Evolutionary conservation across 2,797 vertebrate species (phyloP).

Genomic region (Typhlichthys eigenmanni): DNA sequence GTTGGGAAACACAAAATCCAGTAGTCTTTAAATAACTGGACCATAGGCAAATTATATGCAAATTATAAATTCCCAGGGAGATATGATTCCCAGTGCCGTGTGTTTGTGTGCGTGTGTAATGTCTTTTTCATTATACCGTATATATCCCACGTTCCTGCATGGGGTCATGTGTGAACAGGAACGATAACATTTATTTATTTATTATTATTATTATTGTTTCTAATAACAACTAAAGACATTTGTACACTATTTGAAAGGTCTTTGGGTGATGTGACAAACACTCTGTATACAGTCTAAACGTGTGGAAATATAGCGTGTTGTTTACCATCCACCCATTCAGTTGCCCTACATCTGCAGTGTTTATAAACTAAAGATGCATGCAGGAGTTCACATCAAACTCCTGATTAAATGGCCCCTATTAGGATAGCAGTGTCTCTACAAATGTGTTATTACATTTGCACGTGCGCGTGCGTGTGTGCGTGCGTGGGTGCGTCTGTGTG

Average conservation of each 20-base stretch:
- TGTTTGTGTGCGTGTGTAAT: conserved; percentile 12
- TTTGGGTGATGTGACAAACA: too few relatives aligned
- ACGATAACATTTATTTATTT: neutral
- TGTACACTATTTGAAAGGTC: conserved; percentile 46
- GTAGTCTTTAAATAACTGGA: too few relatives aligned
- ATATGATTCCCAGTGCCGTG: conserved; percentile 42
- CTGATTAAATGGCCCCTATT: conserved; percentile 30
- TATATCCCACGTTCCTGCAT: too few relatives aligned
- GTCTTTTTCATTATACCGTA: too few relatives aligned
- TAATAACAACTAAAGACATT: conserved; percentile 47
- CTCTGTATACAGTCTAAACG: too few relatives aligned
- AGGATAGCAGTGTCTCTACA: conserved; percentile 7
- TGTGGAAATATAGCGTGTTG: too few relatives aligned
- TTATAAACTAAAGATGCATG: conserved; percentile 9
- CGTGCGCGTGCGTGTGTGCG: too few relatives aligned
- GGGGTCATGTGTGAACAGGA: conserved; percentile 19
- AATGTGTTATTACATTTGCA: neutral
- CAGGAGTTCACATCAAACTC: conserved; percentile 11
- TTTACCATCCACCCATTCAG: conserved; percentile 1
- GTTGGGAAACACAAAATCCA: too few relatives aligned
- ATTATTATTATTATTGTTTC: too few relatives aligned
- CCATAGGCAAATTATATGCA: too few relatives aligned
- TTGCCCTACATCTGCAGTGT: neutral
- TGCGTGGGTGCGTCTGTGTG: too few relatives aligned
- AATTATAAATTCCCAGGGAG: neutral